Percentiles rank a stretch among this genome's conserved stretches.
Evolutionary conservation across 2,797 vertebrate species (phyloP).

Genomic region (Gouania willdenowi): DNA sequence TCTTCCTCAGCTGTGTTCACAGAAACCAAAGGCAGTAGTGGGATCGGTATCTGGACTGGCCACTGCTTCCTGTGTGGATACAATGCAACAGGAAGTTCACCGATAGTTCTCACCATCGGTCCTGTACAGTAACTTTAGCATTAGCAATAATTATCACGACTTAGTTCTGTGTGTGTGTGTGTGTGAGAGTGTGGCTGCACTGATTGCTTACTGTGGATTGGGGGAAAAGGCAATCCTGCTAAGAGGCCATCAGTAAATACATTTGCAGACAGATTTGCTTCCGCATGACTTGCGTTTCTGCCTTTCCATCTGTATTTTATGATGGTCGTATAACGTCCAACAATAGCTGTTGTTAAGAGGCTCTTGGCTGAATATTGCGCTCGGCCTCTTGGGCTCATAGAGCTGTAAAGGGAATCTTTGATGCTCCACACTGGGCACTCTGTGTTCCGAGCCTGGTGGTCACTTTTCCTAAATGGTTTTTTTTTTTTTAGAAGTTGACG

Average conservation of each 20-base stretch:
- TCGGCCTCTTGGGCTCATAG: slow-evolving; percentile 15
- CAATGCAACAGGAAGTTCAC: slow-evolving; percentile 76
- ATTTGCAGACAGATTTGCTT: slow-evolving; percentile 64
- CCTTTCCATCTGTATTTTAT: slow-evolving; percentile 29
- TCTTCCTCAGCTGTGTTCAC: slow-evolving; percentile 43
- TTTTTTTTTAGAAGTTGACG: slow-evolving; percentile 61
- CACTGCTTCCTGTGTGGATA: slow-evolving; percentile 80
- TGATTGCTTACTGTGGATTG: slow-evolving; percentile 50
- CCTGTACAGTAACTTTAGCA: too few relatives aligned
- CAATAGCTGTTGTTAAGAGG: slow-evolving; percentile 33
- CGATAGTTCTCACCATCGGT: slow-evolving; percentile 60
- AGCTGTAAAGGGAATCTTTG: slow-evolving; percentile 52
- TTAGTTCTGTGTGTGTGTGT: too few relatives aligned
- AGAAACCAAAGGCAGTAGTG: slow-evolving; percentile 47
- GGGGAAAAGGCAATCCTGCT: slow-evolving; percentile 48
- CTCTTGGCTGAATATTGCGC: slow-evolving; percentile 47
- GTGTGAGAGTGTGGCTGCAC: slow-evolving; percentile 5
- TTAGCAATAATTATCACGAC: too few relatives aligned
- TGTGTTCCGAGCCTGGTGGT: slow-evolving; percentile 31
- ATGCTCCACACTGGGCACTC: slow-evolving; percentile 51
- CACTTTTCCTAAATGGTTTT: slow-evolving; percentile 39
- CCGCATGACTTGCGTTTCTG: slow-evolving; percentile 40
- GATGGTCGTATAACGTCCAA: slow-evolving; percentile 26
- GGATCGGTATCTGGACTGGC: slow-evolving; percentile 73
- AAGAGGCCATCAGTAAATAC: slow-evolving; percentile 55